Evolutionary conservation across 2,888 invertebrate species (phyloP).

Genomic region (Nipponacmea schrenckii): DNA sequence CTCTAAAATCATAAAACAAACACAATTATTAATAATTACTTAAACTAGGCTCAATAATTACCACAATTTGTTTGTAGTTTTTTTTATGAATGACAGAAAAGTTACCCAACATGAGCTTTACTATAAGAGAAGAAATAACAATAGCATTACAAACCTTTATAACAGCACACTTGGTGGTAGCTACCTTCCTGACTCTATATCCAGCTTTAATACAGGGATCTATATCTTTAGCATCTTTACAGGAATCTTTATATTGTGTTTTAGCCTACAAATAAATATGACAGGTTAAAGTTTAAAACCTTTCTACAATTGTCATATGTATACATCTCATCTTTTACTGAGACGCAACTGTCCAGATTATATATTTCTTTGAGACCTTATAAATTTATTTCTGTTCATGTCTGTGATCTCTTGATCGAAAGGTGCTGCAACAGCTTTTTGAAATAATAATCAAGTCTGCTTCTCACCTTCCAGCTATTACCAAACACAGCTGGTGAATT

Average conservation of each 20-base stretch:
- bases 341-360: too few species aligned
- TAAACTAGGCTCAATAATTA: neutral
- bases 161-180: conserved; percentile 55
- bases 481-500: conserved; percentile 60
- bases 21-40: too few species aligned
- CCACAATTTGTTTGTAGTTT: neutral
- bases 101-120: neutral
- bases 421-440: too few species aligned
- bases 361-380: too few species aligned
- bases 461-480: conserved; percentile 61
- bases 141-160: conserved; percentile 47
- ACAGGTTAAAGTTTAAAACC: too few species aligned
- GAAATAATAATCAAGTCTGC: too few species aligned
- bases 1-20: conserved; percentile 46
- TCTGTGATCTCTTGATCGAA: too few species aligned
- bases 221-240: conserved; percentile 51
- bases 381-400: too few species aligned
- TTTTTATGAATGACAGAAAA: neutral
- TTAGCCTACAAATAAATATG: conserved; percentile 31
- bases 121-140: neutral
- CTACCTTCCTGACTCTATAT: conserved; percentile 48
- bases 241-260: conserved; percentile 35
- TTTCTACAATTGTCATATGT: too few species aligned
- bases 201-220: conserved; percentile 57
- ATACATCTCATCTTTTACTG: too few species aligned